These are phyloP conservation scores for Caradrina kadenii DNA, from an alignment of 2,888 invertebrate species.

Conservation along the genomic window DNA sequence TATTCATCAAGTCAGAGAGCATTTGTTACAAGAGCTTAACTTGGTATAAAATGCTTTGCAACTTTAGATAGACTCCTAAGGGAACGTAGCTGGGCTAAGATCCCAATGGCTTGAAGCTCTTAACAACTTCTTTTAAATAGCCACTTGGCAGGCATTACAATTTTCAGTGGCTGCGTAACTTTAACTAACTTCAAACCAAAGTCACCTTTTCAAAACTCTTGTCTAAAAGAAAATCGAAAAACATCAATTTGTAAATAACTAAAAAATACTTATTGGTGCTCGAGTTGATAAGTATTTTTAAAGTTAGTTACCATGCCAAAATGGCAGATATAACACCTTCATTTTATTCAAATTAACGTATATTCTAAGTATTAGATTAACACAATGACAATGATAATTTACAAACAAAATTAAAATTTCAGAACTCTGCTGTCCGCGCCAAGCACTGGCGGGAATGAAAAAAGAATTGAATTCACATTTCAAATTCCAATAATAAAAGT, in stretches of 20 bases:
- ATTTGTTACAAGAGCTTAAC: slow-evolving; percentile 11
- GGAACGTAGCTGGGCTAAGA: not conserved
- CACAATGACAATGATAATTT: not conserved
- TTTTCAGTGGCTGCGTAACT: not conserved
- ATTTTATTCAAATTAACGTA: no score
- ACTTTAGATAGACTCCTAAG: not conserved
- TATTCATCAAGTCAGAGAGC: not conserved
- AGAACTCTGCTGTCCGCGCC: slow-evolving; percentile 20
- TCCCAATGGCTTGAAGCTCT: not conserved
- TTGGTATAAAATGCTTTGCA: slow-evolving; percentile 18
- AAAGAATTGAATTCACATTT: slow-evolving; percentile 46
- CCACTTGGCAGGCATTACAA: not conserved
- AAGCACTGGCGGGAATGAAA: slow-evolving; percentile 23
- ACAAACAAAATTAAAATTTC: slow-evolving; percentile 7
- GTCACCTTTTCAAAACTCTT: not conserved
- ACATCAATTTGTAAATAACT: not conserved
- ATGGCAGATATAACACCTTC: no score
- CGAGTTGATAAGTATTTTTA: no score
- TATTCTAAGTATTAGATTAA: no score
- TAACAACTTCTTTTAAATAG: not conserved
- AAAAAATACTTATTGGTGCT: no score
- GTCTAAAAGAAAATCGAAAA: not conserved
- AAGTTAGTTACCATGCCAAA: no score
- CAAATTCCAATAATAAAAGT: slow-evolving; percentile 54
- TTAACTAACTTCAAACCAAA: not conserved